Evolutionary conservation across 2,888 invertebrate genomes (phyloP), one percentile per base, ranked within the genome.

Genomic region (Noctua fimbriata): DNA sequence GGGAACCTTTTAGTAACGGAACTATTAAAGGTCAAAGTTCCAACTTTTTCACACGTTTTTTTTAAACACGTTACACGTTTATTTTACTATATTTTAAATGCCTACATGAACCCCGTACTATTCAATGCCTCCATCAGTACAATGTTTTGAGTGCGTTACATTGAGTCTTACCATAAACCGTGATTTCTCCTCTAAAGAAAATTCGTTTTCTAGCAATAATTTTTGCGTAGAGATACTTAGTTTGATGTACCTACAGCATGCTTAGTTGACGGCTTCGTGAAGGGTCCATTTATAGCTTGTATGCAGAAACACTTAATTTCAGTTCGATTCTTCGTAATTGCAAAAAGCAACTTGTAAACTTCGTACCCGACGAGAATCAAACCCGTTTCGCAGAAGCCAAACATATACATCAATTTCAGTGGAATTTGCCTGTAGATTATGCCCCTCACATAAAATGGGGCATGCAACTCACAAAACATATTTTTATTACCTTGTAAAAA

Each of bases 401-500:
- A 7, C n/a, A 21, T 24, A 24, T 18, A 36, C 28, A 78, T 32
- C 0, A 32, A 63, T 60, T 78, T 63, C n/a, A 63, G 10, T 32
- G 10, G 9, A 49, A 78, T 44, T 70, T 65, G 16, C 21, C 10
- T 9, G 24, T 63, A 21, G n/a, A 24, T 16, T 32, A 5, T 24
- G 0, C 2, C 14, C 3, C 4, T 47, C 10, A 4, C 9, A 52
- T 49, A 36, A 67, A 77, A 63, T 47, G n/a, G 21, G 6, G 32
- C 28, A 71, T 28, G 67, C 10, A 55, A 69, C 63, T 69, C 63
- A 69, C 21, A 49, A 32, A 72, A 69, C 41, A 63, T 28, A 58
- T 72, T 82, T 71, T 72, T 63, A 63, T 16, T 44, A 70, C 65
- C 55, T 28, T 28, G 18, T 47, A 79, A 83, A 82, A 73, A 70